Evolutionary conservation across 1,140 invertebrate species (phyloP), one percentile per base, ranked within the genome.

Genomic region (Philaenus spumarius): DNA sequence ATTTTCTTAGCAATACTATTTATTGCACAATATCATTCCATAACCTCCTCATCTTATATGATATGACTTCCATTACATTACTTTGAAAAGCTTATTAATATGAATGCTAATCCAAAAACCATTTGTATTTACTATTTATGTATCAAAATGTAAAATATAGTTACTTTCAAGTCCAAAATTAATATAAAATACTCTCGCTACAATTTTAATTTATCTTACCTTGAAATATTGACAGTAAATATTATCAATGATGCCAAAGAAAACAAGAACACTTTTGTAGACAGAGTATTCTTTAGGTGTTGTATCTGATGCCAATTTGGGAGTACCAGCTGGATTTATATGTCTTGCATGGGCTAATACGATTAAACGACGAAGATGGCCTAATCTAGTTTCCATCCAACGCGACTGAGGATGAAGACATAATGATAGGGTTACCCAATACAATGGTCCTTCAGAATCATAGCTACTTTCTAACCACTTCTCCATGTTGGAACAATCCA

Each of bases 381-480:
- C 75, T 42, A 90, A 37, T 61, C 84, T 81, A 19, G 82, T 74
- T 15, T 77, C 71, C 45, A 79, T 77, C 93, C 93, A 90, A 39
- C 78, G 76, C 7, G 81, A 73, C 1, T 82, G 83, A 17, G 88
- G 82, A 64, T 89, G 81, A 17, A 98, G 72, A 35, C 93, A 79
- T 7, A 96, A 71, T 40, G 86, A 84, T 67, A 97, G 79, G 3
- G 85, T 85, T 43, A 82, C 75, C 78, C 87, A 94, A 75, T 94
- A 98, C 4, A 92, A 78, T 1, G 92, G 85, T 2, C 93, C 90
- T 64, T 97, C 95, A 1, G 89, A 83, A 65, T 95, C 93, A 69
- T 89, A 95, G 56, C 84, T 82, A 22, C 80, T 86, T 68, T 96
- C 92, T 2, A 95, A 73, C 81, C 84, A 82, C 26, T 80, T 72